Evolutionary conservation across 2,113 vertebrate species (phyloP).

Genomic region (Melanerpes aurifrons): DNA sequence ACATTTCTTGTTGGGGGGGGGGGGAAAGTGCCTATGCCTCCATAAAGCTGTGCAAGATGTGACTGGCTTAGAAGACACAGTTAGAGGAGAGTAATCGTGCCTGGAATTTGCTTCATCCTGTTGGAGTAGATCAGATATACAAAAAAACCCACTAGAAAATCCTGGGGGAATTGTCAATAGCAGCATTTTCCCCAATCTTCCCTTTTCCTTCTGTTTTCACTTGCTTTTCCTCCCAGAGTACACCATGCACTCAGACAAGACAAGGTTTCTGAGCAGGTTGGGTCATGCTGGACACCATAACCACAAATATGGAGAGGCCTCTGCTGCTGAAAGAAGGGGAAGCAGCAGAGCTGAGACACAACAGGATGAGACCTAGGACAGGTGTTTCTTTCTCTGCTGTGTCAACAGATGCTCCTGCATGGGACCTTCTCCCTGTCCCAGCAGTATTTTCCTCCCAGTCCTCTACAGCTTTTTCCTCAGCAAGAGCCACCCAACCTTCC

Average conservation of each 20-base stretch:
- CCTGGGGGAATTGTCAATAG: neutral
- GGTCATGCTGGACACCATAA: neutral
- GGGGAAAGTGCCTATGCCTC: fast-evolving
- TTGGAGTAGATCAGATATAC: neutral
- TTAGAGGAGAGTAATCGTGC: conserved; percentile 10
- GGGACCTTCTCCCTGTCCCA: neutral
- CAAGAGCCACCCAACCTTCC: neutral
- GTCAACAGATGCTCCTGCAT: neutral
- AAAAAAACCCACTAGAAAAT: neutral
- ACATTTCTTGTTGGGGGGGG: too few relatives aligned
- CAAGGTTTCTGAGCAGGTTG: neutral
- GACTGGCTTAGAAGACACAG: neutral
- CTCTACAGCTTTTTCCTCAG: neutral
- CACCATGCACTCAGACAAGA: neutral
- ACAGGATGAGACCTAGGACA: neutral
- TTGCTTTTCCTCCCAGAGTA: neutral
- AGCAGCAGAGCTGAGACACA: neutral
- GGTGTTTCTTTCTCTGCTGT: neutral
- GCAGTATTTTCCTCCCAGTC: neutral
- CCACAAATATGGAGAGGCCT: neutral
- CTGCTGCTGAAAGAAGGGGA: neutral
- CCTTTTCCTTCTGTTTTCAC: neutral
- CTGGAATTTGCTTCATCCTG: neutral
- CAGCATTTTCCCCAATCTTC: neutral
- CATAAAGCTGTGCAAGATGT: neutral